These are phyloP conservation scores for Andrena dorsata DNA, from an alignment of 2,888 invertebrate species.

Conservation along the genomic window DNA sequence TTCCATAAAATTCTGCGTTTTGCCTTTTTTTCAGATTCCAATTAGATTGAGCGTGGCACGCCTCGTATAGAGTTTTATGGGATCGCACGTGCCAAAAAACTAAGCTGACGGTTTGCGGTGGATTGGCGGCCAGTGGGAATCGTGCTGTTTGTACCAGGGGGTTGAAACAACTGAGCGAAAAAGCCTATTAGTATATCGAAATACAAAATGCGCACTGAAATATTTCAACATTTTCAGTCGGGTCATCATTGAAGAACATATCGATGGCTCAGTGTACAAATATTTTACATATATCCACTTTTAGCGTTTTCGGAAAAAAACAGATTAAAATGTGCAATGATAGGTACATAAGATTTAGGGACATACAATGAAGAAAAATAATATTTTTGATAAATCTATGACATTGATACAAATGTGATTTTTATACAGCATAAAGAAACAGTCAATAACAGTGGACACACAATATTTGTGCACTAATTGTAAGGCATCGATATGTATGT, in stretches of 20 bases:
- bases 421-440: too few relatives aligned
- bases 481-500: too few relatives aligned
- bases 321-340: too few relatives aligned
- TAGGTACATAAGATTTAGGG: too few relatives aligned
- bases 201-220: slow-evolving; percentile 36
- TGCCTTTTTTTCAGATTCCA: slow-evolving; percentile 44
- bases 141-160: slow-evolving; percentile 33
- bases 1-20: background rate
- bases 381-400: too few relatives aligned
- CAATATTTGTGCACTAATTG: too few relatives aligned
- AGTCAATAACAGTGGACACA: too few relatives aligned
- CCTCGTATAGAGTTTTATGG: slow-evolving; percentile 37
- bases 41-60: slow-evolving; percentile 42
- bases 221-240: background rate
- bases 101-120: slow-evolving; percentile 67
- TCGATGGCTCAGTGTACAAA: background rate
- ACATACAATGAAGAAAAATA: too few relatives aligned
- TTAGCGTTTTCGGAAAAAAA: too few relatives aligned
- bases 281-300: background rate
- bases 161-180: slow-evolving; percentile 23
- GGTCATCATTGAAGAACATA: background rate
- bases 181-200: slow-evolving; percentile 45
- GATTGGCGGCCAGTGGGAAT: slow-evolving; percentile 56
- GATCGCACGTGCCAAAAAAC: slow-evolving; percentile 62
- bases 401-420: too few relatives aligned